These are phyloP conservation scores for Nasonia giraulti DNA, from an alignment of 1,140 invertebrate genomes.

Conservation along the genomic window DNA sequence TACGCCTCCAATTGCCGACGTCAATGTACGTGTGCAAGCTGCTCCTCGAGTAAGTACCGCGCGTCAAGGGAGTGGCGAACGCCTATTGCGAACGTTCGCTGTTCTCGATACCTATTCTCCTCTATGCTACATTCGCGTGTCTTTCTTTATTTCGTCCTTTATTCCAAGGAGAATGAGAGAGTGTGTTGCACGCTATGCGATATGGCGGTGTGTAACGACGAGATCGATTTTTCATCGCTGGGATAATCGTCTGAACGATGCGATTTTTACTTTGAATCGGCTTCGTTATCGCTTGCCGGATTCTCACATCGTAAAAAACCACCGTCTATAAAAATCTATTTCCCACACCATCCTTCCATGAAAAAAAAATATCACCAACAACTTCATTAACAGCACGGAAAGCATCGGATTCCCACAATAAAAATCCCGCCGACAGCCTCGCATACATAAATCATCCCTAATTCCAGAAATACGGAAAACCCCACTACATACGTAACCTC, in stretches of 20 bases:
- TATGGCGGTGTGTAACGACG: too few relatives aligned
- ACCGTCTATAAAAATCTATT: not conserved
- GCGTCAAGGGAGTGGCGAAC: constrained; percentile 13
- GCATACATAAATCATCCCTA: constrained; percentile 5
- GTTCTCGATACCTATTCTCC: constrained; percentile 1
- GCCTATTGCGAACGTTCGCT: not conserved
- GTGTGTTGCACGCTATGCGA: too few relatives aligned
- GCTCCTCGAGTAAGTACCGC: not conserved
- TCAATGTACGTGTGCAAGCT: not conserved
- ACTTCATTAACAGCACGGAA: not conserved
- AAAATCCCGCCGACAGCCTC: not conserved
- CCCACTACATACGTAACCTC: not conserved
- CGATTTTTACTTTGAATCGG: too few relatives aligned
- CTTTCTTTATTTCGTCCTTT: not conserved
- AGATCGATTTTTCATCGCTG: not conserved
- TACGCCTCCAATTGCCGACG: constrained; percentile 7
- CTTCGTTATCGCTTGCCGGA: not conserved
- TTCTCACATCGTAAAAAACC: not conserved
- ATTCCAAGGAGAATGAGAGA: not conserved
- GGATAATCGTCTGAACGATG: too few relatives aligned
- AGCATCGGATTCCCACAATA: constrained; percentile 38
- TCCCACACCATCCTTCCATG: not conserved
- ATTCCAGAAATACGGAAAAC: constrained; percentile 1
- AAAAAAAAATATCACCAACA: not conserved
- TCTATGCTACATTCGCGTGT: not conserved